Evolutionary conservation across 2,888 invertebrate genomes (phyloP), one percentile per base, ranked within the genome.

Genomic region (Zaprionus bogoriensis): DNA sequence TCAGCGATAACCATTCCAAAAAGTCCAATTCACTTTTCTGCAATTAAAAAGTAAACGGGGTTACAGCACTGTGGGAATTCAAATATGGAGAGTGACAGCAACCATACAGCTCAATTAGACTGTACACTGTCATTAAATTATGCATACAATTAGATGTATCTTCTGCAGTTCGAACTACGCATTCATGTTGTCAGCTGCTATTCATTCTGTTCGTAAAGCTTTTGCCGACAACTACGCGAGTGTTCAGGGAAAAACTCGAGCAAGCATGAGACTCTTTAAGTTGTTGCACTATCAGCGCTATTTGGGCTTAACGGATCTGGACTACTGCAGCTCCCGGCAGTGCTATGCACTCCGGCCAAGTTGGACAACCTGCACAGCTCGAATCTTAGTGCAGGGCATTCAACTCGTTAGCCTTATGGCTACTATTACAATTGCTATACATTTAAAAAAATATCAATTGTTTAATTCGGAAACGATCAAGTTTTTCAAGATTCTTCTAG

Each of bases 21-120:
- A 90, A 89, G 77, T 91, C 91, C 74, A 91, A 86, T 83, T 91
- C 91, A 83, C 91, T 91, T 86, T 87, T 90, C 91, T 91, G 45
- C 6, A 55, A 38, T 27, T 48, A 2, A 47, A 27, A 32, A 32
- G 12, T 6, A 5, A 19, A 20, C 20, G 20, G 10, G 22, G 19
- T 22, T 42, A 23, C n/a, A n/a, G 3, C 3, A 1, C 10, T 4
- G 2, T 32, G 39, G 19, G 17, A 39, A 39, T 39, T 39, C 2
- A 0, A 42, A 12, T 3, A 2, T 10, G n/a, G n/a, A n/a, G n/a
- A n/a, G n/a, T n/a, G n/a, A n/a, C n/a, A n/a, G n/a, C n/a, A n/a
- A n/a, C n/a, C n/a, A n/a, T n/a, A n/a, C n/a, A n/a, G n/a, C n/a
- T n/a, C n/a, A n/a, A n/a, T n/a, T n/a, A n/a, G n/a, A n/a, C n/a